phyloP scores from a whole-genome alignment of 2,888 invertebrate species.

The Epistrophe grossulariae region DNA sequence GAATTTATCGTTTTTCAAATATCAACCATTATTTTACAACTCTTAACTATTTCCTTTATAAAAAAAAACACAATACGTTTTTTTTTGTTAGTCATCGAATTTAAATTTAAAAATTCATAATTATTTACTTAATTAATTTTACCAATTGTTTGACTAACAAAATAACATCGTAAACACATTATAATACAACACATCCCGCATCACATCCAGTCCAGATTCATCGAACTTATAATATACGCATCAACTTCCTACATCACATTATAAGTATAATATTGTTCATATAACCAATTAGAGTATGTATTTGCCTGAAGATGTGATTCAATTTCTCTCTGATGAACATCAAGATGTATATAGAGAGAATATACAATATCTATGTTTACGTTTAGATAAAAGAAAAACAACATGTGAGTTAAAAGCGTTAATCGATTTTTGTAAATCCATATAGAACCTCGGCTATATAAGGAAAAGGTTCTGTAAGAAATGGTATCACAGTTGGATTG shows the following conservation, averaged over 20 bases:
- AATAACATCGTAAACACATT: conserved; percentile 47
- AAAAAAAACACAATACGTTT: background rate
- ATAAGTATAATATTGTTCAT: conserved; percentile 9
- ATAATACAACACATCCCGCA: conserved; percentile 6
- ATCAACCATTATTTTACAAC: no score
- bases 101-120: conserved; percentile 14
- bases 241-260: conserved; percentile 59
- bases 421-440: conserved; percentile 54
- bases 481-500: conserved; percentile 56
- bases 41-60: background rate
- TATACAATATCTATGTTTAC: background rate
- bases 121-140: conserved; percentile 49
- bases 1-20: no score
- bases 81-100: conserved; percentile 33
- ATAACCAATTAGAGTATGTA: conserved; percentile 67
- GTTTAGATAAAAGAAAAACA: conserved; percentile 23
- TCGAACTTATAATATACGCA: conserved; percentile 3
- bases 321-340: conserved; percentile 27
- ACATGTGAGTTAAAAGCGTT: conserved; percentile 55
- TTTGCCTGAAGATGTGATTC: conserved; percentile 45
- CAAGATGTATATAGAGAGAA: no score
- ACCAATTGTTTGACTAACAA: conserved; percentile 21
- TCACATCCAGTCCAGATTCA: background rate
- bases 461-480: conserved; percentile 62
- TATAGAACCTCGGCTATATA: conserved; percentile 57